A percentile compares a stretch with the other conserved stretches of the same genome.
These are phyloP conservation scores for Sarcophaga peregrina DNA, from an alignment of 1,140 invertebrate species.

Conservation along the genomic window DNA sequence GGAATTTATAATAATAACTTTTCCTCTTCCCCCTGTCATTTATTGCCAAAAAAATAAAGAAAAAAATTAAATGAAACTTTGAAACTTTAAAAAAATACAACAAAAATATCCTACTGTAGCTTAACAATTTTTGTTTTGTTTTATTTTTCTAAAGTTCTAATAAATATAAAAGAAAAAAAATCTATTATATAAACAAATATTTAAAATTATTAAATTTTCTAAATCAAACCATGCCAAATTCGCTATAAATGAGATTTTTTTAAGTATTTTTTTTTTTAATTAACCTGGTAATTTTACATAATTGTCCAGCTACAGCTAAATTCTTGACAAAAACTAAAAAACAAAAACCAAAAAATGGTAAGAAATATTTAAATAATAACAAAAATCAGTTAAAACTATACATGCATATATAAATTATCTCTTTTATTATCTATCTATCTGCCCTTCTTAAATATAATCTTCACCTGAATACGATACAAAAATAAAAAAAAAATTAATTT, in stretches of 20 bases:
- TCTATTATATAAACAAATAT: conserved; percentile 42
- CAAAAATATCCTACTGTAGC: conserved; percentile 42
- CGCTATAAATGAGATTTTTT: conserved; percentile 29
- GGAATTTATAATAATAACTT: conserved; percentile 33
- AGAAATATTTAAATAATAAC: conserved; percentile 9
- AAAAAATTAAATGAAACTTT: conserved; percentile 43
- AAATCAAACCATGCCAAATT: conserved; percentile 49
- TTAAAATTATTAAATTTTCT: no score
- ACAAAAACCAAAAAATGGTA: conserved; percentile 8
- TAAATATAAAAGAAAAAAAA: conserved; percentile 30
- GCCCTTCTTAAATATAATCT: conserved; percentile 22
- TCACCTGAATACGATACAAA: conserved; percentile 16
- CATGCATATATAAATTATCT: not conserved
- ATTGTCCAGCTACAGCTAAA: conserved; percentile 44
- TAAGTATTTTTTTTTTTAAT: conserved; percentile 19
- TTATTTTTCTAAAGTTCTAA: not conserved
- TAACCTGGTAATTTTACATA: conserved; percentile 28
- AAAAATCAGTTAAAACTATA: conserved; percentile 27
- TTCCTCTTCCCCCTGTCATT: conserved; percentile 1
- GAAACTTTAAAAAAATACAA: conserved; percentile 18
- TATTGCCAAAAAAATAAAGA: conserved; percentile 31
- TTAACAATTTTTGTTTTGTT: conserved; percentile 45
- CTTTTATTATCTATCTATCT: conserved; percentile 28
- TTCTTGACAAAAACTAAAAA: conserved; percentile 20
- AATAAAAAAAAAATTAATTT: not conserved